A percentile compares a stretch with the other conserved stretches of the same genome.
Evolutionary conservation across 2,888 invertebrate species (phyloP).

Genomic region (Pheosia gnoma): DNA sequence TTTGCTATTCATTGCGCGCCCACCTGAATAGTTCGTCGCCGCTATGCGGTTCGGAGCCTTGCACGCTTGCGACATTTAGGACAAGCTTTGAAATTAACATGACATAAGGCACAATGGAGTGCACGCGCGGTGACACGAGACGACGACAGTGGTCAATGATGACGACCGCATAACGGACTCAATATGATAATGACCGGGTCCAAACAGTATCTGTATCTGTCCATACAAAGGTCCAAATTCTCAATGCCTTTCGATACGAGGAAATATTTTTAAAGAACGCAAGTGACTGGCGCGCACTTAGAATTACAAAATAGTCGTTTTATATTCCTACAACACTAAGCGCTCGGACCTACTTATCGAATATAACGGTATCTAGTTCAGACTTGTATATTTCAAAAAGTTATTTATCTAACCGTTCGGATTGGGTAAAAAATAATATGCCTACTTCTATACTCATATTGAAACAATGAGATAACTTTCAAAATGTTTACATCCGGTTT

Average conservation of each 20-base stretch:
- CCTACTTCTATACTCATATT: conserved; percentile 17
- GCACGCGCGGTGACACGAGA: conserved; percentile 42
- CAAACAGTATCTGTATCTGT: conserved; percentile 49
- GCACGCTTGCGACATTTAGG: conserved; percentile 63
- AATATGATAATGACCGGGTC: conserved; percentile 66
- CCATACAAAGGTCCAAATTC: conserved; percentile 47
- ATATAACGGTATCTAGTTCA: conserved; percentile 26
- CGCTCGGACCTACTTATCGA: conserved; percentile 19
- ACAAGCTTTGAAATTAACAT: conserved; percentile 62
- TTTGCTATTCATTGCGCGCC: conserved; percentile 45
- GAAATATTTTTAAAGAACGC: conserved; percentile 42
- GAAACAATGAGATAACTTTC: conserved; percentile 46
- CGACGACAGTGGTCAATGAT: conserved; percentile 68
- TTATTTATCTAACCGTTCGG: neutral
- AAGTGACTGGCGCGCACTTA: conserved; percentile 32
- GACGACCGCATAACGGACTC: conserved; percentile 53
- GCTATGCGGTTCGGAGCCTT: conserved; percentile 65
- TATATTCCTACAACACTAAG: conserved; percentile 12
- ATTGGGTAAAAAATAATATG: conserved; percentile 11
- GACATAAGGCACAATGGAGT: conserved; percentile 58
- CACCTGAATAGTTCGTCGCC: conserved; percentile 52
- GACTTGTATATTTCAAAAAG: conserved; percentile 15
- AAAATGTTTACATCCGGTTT: conserved; percentile 44
- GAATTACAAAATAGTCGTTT: conserved; percentile 37
- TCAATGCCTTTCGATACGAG: conserved; percentile 47